Evolutionary conservation across 1,140 invertebrate species (phyloP), one percentile per base, ranked within the genome.

Genomic region (Neomicropteryx cornuta): DNA sequence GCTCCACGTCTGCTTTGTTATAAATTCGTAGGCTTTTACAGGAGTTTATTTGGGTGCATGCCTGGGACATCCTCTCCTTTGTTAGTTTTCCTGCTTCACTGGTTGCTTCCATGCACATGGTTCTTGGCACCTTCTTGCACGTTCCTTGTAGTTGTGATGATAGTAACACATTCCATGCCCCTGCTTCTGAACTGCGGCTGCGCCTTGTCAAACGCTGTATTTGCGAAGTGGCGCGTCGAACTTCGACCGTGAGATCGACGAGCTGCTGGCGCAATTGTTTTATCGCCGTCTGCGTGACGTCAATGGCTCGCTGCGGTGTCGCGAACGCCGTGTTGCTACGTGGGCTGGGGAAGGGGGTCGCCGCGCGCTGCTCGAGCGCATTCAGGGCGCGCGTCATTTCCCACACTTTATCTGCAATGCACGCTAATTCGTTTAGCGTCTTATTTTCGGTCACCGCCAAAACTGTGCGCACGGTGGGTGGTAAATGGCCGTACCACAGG

Each of bases 401-500:
- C 13, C 45, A 33, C 21, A 49, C 46, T 22, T 44, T 49, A 20
- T 51, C 49, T 5, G 47, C 49, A 40, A 49, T 28, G 4, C 46
- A 36, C 3, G 46, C 43, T 6, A 50, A 27, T 6, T 39, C 34
- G n/a, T 45, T 38, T 16, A 45, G 28, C 18, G 39, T 31, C 4
- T 13, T 33, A 3, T 18, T 22, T 5, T 42, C 34, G 2, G 11
- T 39, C 3, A 44, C 32, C 3, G 44, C 36, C 13, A 46, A 28
- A 2, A 41, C 33, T 8, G 30, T 37, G 6, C 32, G 19, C 10
- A 48, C 39, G 4, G 37, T 5, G 4, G 21, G 5, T 17, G 48
- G 49, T 18, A 55, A 23, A 14, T 44, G 37, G 2, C 36, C 20
- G 1, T 38, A 8, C 44, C 49, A 56, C 24, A 51, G 18, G 4